Base-by-base conservation (phyloP, 1,140 invertebrate genomes). In the Cyphomyrmex costatus region DNA sequence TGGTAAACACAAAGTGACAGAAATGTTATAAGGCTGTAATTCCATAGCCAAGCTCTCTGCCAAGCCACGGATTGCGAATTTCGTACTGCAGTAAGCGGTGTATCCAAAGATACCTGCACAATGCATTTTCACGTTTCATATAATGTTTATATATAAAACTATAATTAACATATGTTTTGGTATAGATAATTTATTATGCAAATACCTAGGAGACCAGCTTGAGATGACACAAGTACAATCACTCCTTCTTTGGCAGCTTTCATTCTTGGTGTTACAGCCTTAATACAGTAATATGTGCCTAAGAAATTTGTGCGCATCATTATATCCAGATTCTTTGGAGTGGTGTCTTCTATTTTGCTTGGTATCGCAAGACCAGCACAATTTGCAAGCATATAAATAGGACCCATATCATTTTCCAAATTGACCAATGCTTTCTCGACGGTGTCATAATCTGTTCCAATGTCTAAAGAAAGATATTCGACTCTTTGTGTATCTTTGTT, bases 11-110 rank as follows among this genome's bases (percentile, higher is more conserved):
- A 99, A 91, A 0, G 98, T 99, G 0, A 99, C 96, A 46, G 96
- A 96, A 0, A 99, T 96, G 90, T 98, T 97, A 88, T 98, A 97
- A 1, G 97, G 97, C 70, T 97, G 96, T 4, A 98, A 93, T 96
- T 99, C 99, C 98, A 99, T 99, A 30, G 97, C 96, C 30, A 99
- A 95, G 76, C 98, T 96, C 93, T 99, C 99, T 7, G 99, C 99
- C 86, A 99, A 96, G 8, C 99, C 99, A 85, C 98, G 96, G 4
- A 99, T 94, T 1, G 98, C 99, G 96, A 98, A 99, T 95, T 99
- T 99, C 14, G 98, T 97, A 68, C 97, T 97, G 71, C 98, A 97
- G 94, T 99, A 99, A 0, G 98, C 98, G 58, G 98, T 97, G 92
- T 97, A 98, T 1, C 99, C 99, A 96, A 97, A 99, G 86, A 99